Conservation (phyloP, 2,797 vertebrate genomes). For the Paratrypauchen microcephalus region DNA sequence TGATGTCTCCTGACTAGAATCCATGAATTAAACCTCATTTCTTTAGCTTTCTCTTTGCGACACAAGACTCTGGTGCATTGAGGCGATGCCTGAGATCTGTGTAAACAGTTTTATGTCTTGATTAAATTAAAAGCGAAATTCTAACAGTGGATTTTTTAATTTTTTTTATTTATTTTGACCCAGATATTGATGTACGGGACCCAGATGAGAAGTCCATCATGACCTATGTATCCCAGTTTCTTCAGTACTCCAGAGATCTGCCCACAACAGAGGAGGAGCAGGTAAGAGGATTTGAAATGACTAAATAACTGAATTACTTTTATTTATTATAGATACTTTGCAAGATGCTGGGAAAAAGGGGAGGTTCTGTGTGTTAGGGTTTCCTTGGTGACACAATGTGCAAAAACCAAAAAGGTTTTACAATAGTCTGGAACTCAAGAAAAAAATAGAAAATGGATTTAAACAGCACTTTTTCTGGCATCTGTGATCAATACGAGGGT, state of each 20-base stretch:
- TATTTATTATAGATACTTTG: too few species aligned
- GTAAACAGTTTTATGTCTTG: not conserved
- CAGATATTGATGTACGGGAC: slow-evolving; percentile 89
- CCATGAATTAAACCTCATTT: slow-evolving; percentile 38
- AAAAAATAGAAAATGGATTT: too few species aligned
- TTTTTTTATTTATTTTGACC: too few species aligned
- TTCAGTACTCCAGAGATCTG: slow-evolving; percentile 87
- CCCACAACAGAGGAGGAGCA: slow-evolving; percentile 71
- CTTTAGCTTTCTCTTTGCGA: slow-evolving; percentile 14
- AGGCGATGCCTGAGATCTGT: not conserved
- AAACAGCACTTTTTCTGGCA: too few species aligned
- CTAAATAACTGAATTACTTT: too few species aligned
- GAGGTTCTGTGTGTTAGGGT: too few species aligned
- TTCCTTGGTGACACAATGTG: too few species aligned
- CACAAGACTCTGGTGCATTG: not conserved
- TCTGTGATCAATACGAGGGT: too few species aligned
- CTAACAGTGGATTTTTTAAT: slow-evolving; percentile 52
- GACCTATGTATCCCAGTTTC: slow-evolving; percentile 96
- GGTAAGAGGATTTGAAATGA: slow-evolving; percentile 61
- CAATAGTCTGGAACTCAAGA: too few species aligned
- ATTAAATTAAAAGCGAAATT: not conserved
- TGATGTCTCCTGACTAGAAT: slow-evolving; percentile 56
- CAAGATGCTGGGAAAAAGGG: too few species aligned
- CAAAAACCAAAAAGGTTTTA: too few species aligned
- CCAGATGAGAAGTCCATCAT: slow-evolving; percentile 98